phyloP scores from a whole-genome alignment of 2,888 invertebrate species.

The Smittia aterrima region DNA sequence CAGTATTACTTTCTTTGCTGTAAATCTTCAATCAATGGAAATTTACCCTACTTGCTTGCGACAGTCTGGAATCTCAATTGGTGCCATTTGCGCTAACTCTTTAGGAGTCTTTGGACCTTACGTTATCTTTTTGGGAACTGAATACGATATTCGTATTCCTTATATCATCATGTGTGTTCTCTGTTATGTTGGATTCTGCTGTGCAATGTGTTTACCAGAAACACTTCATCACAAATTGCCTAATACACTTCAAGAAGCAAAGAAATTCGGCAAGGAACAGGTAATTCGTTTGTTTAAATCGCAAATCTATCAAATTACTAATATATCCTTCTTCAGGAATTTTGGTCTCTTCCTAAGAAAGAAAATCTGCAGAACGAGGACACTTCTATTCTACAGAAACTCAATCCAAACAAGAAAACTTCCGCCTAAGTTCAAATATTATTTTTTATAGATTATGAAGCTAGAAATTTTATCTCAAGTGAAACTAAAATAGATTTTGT shows the following conservation, averaged over 20 bases:
- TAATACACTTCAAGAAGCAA: constrained; percentile 63
- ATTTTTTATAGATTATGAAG: no score
- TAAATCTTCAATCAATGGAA: constrained; percentile 63
- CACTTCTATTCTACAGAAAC: no score
- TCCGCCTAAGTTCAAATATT: no score
- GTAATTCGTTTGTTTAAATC: no score
- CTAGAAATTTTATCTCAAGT: no score
- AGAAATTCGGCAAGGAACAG: constrained; percentile 57
- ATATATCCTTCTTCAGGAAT: no score
- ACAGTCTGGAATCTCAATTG: constrained; percentile 63
- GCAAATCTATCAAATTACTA: no score
- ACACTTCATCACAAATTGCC: constrained; percentile 63
- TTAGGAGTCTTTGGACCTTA: constrained; percentile 61
- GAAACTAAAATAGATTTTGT: no score
- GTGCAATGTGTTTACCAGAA: constrained; percentile 61
- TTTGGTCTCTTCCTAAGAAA: no score
- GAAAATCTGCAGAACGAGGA: no score
- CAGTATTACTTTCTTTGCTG: constrained; percentile 60
- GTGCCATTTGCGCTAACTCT: constrained; percentile 58
- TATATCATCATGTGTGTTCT: constrained; percentile 49
- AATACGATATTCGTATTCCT: constrained; percentile 54
- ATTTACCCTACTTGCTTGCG: constrained; percentile 66
- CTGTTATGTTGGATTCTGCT: constrained; percentile 55
- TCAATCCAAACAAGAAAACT: no score
- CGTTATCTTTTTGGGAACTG: constrained; percentile 59